Evolutionary conservation across 2,888 invertebrate genomes (phyloP).

Genomic region (Bhutanitis thaidina): DNA sequence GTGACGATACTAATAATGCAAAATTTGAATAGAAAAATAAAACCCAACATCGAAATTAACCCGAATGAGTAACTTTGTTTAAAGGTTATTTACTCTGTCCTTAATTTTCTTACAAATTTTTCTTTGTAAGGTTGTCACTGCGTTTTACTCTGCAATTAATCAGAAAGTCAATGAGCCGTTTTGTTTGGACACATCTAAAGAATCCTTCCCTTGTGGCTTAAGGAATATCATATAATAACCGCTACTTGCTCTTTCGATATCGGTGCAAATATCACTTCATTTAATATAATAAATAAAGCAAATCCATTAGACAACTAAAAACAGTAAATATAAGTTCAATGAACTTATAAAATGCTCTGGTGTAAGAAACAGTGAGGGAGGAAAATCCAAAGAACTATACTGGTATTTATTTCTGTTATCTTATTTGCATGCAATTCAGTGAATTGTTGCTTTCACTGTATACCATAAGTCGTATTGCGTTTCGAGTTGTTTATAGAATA

Average conservation of each 20-base stretch:
- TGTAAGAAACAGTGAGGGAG: constrained; percentile 48
- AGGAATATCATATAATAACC: constrained; percentile 17
- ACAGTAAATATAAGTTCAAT: constrained; percentile 37
- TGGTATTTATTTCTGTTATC: constrained; percentile 71
- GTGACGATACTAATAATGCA: constrained; percentile 41
- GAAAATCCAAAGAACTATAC: constrained; percentile 47
- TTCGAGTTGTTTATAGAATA: constrained; percentile 76
- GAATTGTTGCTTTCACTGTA: constrained; percentile 62
- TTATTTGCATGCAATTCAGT: constrained; percentile 77
- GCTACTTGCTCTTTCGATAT: constrained; percentile 3
- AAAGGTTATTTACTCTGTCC: constrained; percentile 14
- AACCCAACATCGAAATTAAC: not conserved
- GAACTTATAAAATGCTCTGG: constrained; percentile 49
- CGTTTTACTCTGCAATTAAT: constrained; percentile 70
- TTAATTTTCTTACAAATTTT: constrained; percentile 39
- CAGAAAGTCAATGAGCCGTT: constrained; percentile 77
- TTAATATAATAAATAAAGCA: not conserved
- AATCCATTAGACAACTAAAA: constrained; percentile 5
- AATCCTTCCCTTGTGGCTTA: constrained; percentile 66
- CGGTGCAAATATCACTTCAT: not conserved
- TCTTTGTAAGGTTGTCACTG: constrained; percentile 65
- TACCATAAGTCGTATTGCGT: constrained; percentile 45
- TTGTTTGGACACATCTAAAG: constrained; percentile 70
- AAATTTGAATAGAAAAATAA: constrained; percentile 4
- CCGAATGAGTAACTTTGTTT: constrained; percentile 1